A percentile compares a stretch with the other conserved stretches of the same genome.
These are phyloP conservation scores for Polypterus bichir DNA, from an alignment of 2,113 vertebrate species.

Conservation along the genomic window DNA sequence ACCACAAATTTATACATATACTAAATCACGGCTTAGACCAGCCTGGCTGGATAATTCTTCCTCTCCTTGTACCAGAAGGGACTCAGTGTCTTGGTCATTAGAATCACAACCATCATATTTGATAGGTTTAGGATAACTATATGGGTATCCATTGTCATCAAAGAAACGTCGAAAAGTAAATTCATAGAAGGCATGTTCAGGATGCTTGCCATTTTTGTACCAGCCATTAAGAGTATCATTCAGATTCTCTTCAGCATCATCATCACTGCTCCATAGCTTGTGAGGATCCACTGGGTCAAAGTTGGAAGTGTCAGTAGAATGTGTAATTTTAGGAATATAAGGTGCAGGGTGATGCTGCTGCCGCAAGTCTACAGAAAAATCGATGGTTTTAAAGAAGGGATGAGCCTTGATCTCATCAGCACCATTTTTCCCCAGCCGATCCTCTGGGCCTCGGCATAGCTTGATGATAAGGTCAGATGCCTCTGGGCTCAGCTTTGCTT, in stretches of 20 bases:
- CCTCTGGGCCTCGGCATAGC: slow-evolving; percentile 84
- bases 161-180: slow-evolving; percentile 97
- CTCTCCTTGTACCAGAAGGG: slow-evolving; percentile 42
- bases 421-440: slow-evolving; percentile 84
- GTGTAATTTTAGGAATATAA: slow-evolving; percentile 87
- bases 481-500: slow-evolving; percentile 80
- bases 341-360: slow-evolving; percentile 74
- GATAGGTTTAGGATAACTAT: slow-evolving; percentile 92
- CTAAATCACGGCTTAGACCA: slow-evolving; percentile 63
- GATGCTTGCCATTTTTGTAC: slow-evolving; percentile 94
- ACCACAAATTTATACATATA: slow-evolving; percentile 67
- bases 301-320: slow-evolving; percentile 90
- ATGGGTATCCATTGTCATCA: slow-evolving; percentile 92
- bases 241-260: slow-evolving; percentile 64
- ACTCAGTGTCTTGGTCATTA: slow-evolving; percentile 49
- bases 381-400: slow-evolving; percentile 77
- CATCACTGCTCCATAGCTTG: slow-evolving; percentile 82
- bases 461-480: slow-evolving; percentile 89
- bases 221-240: slow-evolving; percentile 82
- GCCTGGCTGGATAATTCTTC: slow-evolving; percentile 37
- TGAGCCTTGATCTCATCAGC: slow-evolving; percentile 93
- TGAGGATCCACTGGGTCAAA: slow-evolving; percentile 95
- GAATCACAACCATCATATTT: slow-evolving; percentile 66
- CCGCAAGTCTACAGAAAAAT: slow-evolving; percentile 85
- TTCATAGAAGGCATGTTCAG: slow-evolving; percentile 94